Percentiles rank a stretch among this genome's conserved stretches.
These are phyloP conservation scores for Karalla daura DNA, from an alignment of 2,797 vertebrate genomes.

Conservation along the genomic window DNA sequence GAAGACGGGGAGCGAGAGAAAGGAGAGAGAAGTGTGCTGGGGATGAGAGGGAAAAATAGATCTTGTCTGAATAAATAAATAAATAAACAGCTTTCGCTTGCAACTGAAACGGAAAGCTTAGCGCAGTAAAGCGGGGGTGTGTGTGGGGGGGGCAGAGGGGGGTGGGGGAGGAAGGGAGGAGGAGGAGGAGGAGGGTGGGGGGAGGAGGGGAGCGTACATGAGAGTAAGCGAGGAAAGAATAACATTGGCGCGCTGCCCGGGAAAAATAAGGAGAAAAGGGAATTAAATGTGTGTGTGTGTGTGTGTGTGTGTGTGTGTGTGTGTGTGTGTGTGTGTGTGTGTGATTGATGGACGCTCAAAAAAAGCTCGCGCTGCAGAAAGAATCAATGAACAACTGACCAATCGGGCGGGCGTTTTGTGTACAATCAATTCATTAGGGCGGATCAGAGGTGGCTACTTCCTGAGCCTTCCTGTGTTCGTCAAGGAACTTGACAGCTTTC, in stretches of 20 bases:
- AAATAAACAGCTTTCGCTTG: constrained; percentile 59
- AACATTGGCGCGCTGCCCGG: constrained; percentile 66
- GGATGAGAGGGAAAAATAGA: constrained; percentile 22
- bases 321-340: constrained; percentile 45
- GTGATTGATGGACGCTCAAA: constrained; percentile 55
- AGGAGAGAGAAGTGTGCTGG: not conserved
- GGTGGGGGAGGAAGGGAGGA: not conserved
- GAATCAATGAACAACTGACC: constrained; percentile 30
- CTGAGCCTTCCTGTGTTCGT: constrained; percentile 19
- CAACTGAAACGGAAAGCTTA: constrained; percentile 49
- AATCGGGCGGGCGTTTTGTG: constrained; percentile 23
- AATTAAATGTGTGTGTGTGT: constrained; percentile 56
- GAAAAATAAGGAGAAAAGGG: constrained; percentile 39
- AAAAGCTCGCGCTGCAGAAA: constrained; percentile 22
- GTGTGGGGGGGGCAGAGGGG: not conserved
- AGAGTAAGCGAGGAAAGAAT: constrained; percentile 59
- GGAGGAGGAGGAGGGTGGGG: not conserved
- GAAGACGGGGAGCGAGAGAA: constrained; percentile 6
- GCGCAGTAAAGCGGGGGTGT: constrained; percentile 4
- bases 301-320: constrained; percentile 53
- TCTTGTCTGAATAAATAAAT: constrained; percentile 67
- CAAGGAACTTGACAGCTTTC: not conserved
- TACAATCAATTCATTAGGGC: constrained; percentile 31
- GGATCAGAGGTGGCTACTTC: constrained; percentile 3
- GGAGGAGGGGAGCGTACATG: constrained; percentile 16